Base-by-base conservation (phyloP, 2,113 vertebrate genomes). In the Myocastor coypus region DNA sequence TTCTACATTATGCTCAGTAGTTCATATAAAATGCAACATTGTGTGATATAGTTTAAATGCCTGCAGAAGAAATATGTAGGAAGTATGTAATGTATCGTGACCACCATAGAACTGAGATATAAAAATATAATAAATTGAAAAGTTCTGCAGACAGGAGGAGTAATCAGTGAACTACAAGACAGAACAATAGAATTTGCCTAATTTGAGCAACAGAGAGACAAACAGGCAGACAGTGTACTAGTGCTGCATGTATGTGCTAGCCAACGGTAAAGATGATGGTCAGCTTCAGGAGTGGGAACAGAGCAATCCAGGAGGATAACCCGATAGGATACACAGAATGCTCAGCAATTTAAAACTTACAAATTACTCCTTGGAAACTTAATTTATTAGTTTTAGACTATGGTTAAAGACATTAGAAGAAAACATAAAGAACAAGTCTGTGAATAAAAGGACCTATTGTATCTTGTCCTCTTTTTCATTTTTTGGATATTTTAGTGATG, bases 401-500 rank as follows among this genome's bases (percentile, higher is more conserved):
- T 12, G 1, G 32, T 52, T 71, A 20, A 20, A 11, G 2, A 24
- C 42, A 50, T 68, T 83, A 40, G 2, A 55, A 73, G n/a, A 40
- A 71, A 20, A 52, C 10, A 19, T 52, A 64, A n/a, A n/a, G n/a
- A 87, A 57, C 8, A 52, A 69, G 64, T n/a, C 12, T 34, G 2
- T 32, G 2, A 17, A 30, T 50, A 61, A 32, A 7, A 7, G 17
- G 24, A 7, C 5, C 22, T 71, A 26, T 30, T 37, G 2, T 50
- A 30, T 32, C 11, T 19, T 71, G 22, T 28, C 6, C n/a, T n/a
- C n/a, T 63, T 0, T 0, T 24, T 24, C 0, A 10, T 20, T 73
- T 2, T 11, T 52, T 30, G 1, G 89, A 69, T 87, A 13, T 24
- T 71, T 88, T n/a, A 86, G 12, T 78, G 68, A 57, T 37, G 37